phyloP scores from a whole-genome alignment of 2,113 vertebrate genomes.

The Cyprinodon tularosa region DNA sequence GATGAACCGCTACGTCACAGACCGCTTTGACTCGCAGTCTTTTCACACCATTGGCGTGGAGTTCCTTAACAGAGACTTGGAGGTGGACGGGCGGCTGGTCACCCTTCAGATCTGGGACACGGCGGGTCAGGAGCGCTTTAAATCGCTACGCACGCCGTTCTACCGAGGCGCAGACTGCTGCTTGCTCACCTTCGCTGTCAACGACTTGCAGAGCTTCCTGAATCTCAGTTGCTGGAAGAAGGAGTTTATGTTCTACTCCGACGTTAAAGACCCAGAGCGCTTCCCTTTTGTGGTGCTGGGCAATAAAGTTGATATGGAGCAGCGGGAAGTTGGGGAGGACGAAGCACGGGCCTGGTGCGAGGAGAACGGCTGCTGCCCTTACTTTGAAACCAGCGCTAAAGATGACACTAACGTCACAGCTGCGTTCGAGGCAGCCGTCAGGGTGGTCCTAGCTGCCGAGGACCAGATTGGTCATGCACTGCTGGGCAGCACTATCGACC shows the following conservation, averaged over 20 bases:
- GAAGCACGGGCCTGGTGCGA: constrained; percentile 93
- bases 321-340: constrained; percentile 88
- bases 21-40: constrained; percentile 96
- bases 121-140: constrained; percentile 95
- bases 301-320: constrained; percentile 93
- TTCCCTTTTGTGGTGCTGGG: constrained; percentile 97
- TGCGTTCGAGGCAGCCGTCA: constrained; percentile 94
- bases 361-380: constrained; percentile 91
- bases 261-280: constrained; percentile 89
- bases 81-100: constrained; percentile 93
- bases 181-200: constrained; percentile 95
- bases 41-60: constrained; percentile 98
- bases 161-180: constrained; percentile 97
- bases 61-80: constrained; percentile 95
- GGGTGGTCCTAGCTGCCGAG: constrained; percentile 90
- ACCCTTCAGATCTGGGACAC: constrained; percentile 99
- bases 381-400: constrained; percentile 98
- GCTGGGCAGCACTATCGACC: constrained; percentile 89
- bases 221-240: constrained; percentile 96
- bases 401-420: constrained; percentile 95
- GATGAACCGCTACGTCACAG: constrained; percentile 97
- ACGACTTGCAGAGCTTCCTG: constrained; percentile 95
- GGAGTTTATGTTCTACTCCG: constrained; percentile 95
- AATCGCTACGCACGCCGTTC: constrained; percentile 95
- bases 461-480: constrained; percentile 92